Evolutionary conservation across 2,888 invertebrate species (phyloP).

Genomic region (Trichopria drosophilae): DNA sequence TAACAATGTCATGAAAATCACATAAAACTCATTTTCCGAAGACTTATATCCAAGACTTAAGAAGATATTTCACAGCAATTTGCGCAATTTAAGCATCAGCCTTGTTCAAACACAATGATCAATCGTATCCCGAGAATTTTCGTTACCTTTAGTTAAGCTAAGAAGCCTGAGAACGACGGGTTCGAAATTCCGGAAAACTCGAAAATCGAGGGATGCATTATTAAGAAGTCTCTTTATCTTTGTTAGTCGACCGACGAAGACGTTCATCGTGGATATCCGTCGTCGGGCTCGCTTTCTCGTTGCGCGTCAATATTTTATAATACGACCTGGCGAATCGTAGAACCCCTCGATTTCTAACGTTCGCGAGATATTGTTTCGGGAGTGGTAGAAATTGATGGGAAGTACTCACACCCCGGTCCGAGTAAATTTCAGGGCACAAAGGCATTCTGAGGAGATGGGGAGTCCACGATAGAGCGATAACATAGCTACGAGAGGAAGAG

Average conservation of each 20-base stretch:
- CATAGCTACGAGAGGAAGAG: conserved; percentile 2
- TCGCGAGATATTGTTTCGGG: conserved; percentile 41
- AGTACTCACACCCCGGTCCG: conserved; percentile 37
- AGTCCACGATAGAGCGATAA: conserved; percentile 14
- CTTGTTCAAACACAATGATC: no score
- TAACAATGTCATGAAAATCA: no score
- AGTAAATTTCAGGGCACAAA: conserved; percentile 33
- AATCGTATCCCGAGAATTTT: no score
- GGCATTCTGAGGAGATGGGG: conserved; percentile 32
- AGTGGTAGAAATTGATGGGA: conserved; percentile 46
- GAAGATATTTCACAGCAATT: no score
- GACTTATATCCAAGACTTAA: no score
- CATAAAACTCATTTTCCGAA: no score
- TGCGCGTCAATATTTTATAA: conserved; percentile 44
- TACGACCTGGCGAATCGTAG: conserved; percentile 32
- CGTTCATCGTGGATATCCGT: conserved; percentile 42
- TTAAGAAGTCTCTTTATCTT: conserved; percentile 41
- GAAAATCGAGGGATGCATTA: conserved; percentile 52
- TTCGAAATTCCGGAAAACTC: conserved; percentile 47
- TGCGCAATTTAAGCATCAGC: no score
- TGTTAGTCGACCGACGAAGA: conserved; percentile 10
- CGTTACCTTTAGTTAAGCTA: no score
- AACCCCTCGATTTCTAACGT: conserved; percentile 36
- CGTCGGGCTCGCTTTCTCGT: conserved; percentile 28
- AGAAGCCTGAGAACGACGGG: conserved; percentile 32